Percentiles rank a stretch among this genome's conserved stretches.
Evolutionary conservation across 2,113 vertebrate genomes (phyloP).

Genomic region (Sclerurus mexicanus): DNA sequence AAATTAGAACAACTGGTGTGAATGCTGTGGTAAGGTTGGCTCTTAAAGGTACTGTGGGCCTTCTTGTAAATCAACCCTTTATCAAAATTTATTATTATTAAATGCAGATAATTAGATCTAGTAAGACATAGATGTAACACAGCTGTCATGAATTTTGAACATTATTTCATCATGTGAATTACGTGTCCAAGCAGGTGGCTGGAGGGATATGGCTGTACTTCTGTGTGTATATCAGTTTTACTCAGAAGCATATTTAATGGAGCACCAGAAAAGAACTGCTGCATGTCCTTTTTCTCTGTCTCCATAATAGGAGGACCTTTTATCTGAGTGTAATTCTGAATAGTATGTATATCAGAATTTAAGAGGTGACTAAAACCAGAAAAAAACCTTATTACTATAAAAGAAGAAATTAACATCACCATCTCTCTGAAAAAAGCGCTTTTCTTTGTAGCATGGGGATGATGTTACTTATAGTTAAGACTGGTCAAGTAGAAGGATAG

Average conservation of each 20-base stretch:
- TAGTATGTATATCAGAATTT: neutral
- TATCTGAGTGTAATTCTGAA: neutral
- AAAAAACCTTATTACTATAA: neutral
- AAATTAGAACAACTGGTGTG: neutral
- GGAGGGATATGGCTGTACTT: neutral
- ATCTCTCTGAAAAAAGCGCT: fast-evolving
- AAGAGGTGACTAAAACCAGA: neutral
- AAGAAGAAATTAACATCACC: neutral
- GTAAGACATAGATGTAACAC: neutral
- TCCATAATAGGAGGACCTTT: neutral
- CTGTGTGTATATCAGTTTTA: neutral
- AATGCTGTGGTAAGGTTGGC: neutral
- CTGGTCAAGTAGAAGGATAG: neutral
- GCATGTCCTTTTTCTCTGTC: neutral
- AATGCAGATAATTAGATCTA: neutral
- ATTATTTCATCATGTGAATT: neutral
- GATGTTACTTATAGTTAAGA: neutral
- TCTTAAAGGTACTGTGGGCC: neutral
- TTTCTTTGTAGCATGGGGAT: neutral
- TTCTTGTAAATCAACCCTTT: neutral
- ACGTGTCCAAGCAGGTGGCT: neutral
- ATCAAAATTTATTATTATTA: neutral
- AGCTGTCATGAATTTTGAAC: neutral
- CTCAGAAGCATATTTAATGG: neutral
- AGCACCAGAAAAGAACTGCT: neutral